Evolutionary conservation across 1,140 invertebrate species (phyloP).

Genomic region (Drosophila nannoptera): DNA sequence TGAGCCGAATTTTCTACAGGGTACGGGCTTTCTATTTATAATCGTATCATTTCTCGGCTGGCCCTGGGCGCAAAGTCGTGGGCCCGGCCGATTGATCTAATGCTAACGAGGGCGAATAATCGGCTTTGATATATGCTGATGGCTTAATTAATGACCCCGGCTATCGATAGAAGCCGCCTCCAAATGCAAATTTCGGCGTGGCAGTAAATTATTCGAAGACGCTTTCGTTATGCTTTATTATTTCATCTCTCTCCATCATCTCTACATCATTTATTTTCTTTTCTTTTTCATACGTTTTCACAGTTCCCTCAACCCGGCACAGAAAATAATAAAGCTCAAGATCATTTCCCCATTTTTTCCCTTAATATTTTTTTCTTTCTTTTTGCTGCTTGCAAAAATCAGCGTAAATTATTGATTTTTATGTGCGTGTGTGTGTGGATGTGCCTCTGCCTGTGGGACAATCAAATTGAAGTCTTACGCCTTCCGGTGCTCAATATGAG

Average conservation of each 20-base stretch:
- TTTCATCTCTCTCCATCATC: no score
- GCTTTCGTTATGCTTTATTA: constrained; percentile 9
- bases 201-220: not conserved
- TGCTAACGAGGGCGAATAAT: constrained; percentile 10
- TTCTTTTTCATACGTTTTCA: constrained; percentile 8
- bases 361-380: no score
- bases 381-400: constrained; percentile 39
- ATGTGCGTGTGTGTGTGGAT: constrained; percentile 25
- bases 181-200: constrained; percentile 8
- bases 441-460: constrained; percentile 50
- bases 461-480: constrained; percentile 53
- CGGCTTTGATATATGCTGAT: not conserved
- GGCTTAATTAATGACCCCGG: constrained; percentile 1
- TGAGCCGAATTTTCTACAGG: no score
- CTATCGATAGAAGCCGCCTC: constrained; percentile 7
- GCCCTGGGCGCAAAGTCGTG: no score
- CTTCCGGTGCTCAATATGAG: constrained; percentile 76
- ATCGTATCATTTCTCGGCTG: no score
- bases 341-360: constrained; percentile 50
- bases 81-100: not conserved
- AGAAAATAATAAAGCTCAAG: constrained; percentile 27
- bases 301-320: constrained; percentile 38
- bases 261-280: no score
- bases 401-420: constrained; percentile 61
- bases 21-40: no score